Evolutionary conservation across 2,888 invertebrate species (phyloP).

Genomic region (Palloptera scutellata): DNA sequence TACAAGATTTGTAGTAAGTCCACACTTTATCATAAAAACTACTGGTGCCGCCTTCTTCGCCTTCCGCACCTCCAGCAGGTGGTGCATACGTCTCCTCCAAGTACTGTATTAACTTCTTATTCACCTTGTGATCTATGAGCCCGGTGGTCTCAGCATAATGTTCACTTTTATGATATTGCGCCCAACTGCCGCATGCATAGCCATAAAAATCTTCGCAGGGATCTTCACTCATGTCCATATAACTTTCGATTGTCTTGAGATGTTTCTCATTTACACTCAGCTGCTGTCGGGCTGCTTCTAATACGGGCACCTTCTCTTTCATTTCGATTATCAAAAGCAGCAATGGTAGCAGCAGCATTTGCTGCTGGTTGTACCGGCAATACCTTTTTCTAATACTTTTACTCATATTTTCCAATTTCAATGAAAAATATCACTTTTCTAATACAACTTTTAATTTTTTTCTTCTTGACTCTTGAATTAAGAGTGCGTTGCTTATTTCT

Average conservation of each 20-base stretch:
- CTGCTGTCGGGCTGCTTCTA: no score
- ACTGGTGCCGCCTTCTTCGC: neutral
- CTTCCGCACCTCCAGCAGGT: neutral
- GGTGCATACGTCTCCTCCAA: slow-evolving; percentile 28
- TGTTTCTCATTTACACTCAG: slow-evolving; percentile 27
- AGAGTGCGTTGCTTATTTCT: no score
- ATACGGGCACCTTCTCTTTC: neutral
- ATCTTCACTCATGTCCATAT: slow-evolving; percentile 38
- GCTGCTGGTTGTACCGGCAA: no score
- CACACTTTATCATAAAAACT: slow-evolving; percentile 36
- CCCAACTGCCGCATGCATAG: slow-evolving; percentile 55
- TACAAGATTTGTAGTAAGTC: slow-evolving; percentile 49
- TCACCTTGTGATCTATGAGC: slow-evolving; percentile 50
- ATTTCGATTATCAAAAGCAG: neutral
- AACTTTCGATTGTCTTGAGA: slow-evolving; percentile 39
- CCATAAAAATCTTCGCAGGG: slow-evolving; percentile 52
- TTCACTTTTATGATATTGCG: slow-evolving; percentile 35
- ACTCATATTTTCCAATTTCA: no score
- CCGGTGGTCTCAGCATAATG: slow-evolving; percentile 47
- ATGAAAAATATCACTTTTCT: no score
- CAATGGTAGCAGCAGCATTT: neutral
- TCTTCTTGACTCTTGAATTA: no score
- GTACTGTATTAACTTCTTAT: slow-evolving; percentile 41
- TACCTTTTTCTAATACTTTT: no score
- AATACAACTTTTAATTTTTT: no score